phyloP scores from a whole-genome alignment of 2,888 invertebrate genomes.

The Aleiodes alternator region DNA sequence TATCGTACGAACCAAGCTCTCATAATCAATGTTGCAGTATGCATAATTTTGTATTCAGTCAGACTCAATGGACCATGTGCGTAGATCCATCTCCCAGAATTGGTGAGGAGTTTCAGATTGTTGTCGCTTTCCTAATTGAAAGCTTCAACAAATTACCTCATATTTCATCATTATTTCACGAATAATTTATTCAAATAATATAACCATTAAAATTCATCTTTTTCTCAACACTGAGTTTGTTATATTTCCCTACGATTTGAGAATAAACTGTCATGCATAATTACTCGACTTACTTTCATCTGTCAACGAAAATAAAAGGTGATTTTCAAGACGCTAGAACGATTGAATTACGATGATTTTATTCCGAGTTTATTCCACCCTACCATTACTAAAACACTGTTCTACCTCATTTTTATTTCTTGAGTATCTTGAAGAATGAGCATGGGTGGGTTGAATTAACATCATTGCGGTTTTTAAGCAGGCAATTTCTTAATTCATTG shows the following conservation, averaged over 20 bases:
- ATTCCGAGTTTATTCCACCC: constrained; percentile 70
- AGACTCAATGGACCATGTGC: constrained; percentile 56
- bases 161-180: constrained; percentile 12
- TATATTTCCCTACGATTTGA: constrained; percentile 42
- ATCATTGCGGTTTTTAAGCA: constrained; percentile 74
- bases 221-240: constrained; percentile 17
- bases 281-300: constrained; percentile 41
- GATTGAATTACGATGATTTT: constrained; percentile 75
- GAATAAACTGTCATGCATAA: constrained; percentile 34
- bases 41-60: constrained; percentile 55
- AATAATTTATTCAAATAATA: neutral
- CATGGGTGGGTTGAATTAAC: constrained; percentile 67
- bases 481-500: constrained; percentile 74
- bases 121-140: constrained; percentile 21
- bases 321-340: constrained; percentile 71
- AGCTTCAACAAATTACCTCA: constrained; percentile 2
- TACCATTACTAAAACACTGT: constrained; percentile 43
- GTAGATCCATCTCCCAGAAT: constrained; percentile 20
- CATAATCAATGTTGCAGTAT: constrained; percentile 53
- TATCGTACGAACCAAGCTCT: constrained; percentile 21
- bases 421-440: constrained; percentile 37
- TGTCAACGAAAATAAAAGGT: constrained; percentile 57
- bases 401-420: constrained; percentile 56
- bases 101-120: constrained; percentile 14
- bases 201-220: neutral